Evolutionary conservation across 1,140 invertebrate species (phyloP), one percentile per base, ranked within the genome.

Genomic region (Chelonus insularis): DNA sequence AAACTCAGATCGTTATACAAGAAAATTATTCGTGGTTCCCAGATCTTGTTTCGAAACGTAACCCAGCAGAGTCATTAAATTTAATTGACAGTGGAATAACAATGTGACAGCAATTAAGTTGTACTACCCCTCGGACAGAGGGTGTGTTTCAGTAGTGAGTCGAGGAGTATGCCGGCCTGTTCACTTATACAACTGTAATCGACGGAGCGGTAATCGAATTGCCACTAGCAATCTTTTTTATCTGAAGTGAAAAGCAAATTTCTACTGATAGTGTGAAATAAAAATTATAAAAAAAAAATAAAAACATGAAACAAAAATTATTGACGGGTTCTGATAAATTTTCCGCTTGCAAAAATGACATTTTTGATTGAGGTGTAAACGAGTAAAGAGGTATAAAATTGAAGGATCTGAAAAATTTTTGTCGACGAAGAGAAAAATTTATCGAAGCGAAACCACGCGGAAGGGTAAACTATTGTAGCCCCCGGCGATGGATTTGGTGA

Each of bases 11-110:
- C 21, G 50, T 52, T 32, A 34, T 52, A 32, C 23, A 25, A 52
- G 23, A 25, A n/a, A 12, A 5, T 14, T 21, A 52, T 39, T 50
- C 9, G 37, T 37, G 57, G 48, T 36, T 18, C 50, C 37, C 18
- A 52, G 36, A 37, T 36, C 47, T n/a, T 21, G 34, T 12, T n/a
- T 12, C 43, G 45, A 48, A 18, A 18, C 21, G 45, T 52, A 52
- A 52, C 48, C 18, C 48, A 60, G 41, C 41, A 57, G 47, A 66
- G 61, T 67, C 64, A 64, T 67, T 69, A 66, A 72, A 68, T 66
- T 70, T 74, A 74, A 74, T 74, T 74, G 72, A 73, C 72, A 72
- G 67, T 71, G 63, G 65, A 72, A 71, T 73, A 73, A 74, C 70
- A 65, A 62, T 68, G 65, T 23, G 51, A 43, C 62, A 56, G 60